Evolutionary conservation across 2,888 invertebrate species (phyloP), one percentile per base, ranked within the genome.

Genomic region (Cataglyphis albicans): DNA sequence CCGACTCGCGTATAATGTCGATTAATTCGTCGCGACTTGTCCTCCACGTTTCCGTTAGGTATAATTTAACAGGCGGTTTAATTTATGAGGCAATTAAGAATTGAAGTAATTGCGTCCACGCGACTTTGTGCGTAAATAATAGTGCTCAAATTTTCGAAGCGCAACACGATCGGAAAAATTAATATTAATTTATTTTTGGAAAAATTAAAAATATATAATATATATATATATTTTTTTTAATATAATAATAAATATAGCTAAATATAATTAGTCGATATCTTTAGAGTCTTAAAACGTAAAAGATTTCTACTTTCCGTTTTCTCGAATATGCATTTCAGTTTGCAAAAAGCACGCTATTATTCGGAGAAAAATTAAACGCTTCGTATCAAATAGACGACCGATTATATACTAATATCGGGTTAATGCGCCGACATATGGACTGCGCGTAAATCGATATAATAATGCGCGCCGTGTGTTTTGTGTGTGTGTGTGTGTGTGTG

Each of bases 61-160:
- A 25, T 52, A 55, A n/a, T 67, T 64, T 57, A 68, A 29, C 48
- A 21, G 12, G 15, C 44, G 38, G 38, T 41, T 81, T 74, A 74
- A 81, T 81, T 81, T 64, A 74, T 41, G 74, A 55, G 55, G 35
- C 52, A 74, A 74, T 74, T 68, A 63, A 74, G 41, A 52, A 75
- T 55, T 81, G 29, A 32, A 41, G 64, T 35, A 57, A 73, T 64
- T 64, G 48, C 55, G 52, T 5, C 21, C 38, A 73, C 38, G 12
- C 29, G 21, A 35, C 48, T 32, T 6, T 32, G 3, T 52, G n/a
- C 65, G 21, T 44, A 64, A 75, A 48, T 63, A 48, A 64, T 21
- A 15, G 64, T 21, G 25, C 48, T 64, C 35, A 18, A 52, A 75
- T 65, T 65, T 64, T 48, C 65, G 7, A 35, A 32, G 32, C 3